Base-by-base conservation (phyloP, 1,140 invertebrate genomes). In the Popillia japonica region DNA sequence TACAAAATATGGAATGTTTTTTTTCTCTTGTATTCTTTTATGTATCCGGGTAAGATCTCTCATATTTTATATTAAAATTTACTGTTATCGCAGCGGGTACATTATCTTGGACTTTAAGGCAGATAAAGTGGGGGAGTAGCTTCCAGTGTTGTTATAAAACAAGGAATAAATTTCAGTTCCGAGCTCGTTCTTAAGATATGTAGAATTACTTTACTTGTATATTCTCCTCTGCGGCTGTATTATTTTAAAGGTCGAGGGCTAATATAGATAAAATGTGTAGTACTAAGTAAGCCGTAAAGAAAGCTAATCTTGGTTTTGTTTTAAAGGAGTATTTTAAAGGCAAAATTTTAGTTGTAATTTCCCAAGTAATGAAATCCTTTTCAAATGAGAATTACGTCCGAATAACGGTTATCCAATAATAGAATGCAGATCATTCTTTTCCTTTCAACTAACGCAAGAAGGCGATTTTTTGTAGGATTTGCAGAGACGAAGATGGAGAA, bases 31-130 rank as follows among this genome's bases (percentile, higher is more conserved):
- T 68, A 22, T 68, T 68, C 22, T 68, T 34, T 34, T 34, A 34
- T 68, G 27, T 68, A 68, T 68, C 61, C 61, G 61, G 61, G 17
- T 20, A 55, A 68, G 61, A 22, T 48, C 17, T 68, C 61, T 68
- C 61, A 68, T 68, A 68, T 68, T 68, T 68, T 68, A 68, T 68
- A 68, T 68, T 68, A 68, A 68, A 68, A 68, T 68, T 68, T 68
- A 68, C 61, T 68, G 61, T 68, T 68, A 68, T 68, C 61, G 61
- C 61, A 68, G 61, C 61, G 22, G 61, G 61, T 68, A 68, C 61
- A 68, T 68, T 68, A 68, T 68, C 61, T 68, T 10, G 61, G 61
- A 68, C 61, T 68, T 68, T 68, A 68, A 34, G 61, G 61, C 61
- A 68, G 22, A 68, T 68, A 22, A 68, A 68, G 61, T 68, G 22